These are phyloP conservation scores for Archocentrus centrarchus DNA, from an alignment of 2,113 vertebrate species.

Conservation along the genomic window DNA sequence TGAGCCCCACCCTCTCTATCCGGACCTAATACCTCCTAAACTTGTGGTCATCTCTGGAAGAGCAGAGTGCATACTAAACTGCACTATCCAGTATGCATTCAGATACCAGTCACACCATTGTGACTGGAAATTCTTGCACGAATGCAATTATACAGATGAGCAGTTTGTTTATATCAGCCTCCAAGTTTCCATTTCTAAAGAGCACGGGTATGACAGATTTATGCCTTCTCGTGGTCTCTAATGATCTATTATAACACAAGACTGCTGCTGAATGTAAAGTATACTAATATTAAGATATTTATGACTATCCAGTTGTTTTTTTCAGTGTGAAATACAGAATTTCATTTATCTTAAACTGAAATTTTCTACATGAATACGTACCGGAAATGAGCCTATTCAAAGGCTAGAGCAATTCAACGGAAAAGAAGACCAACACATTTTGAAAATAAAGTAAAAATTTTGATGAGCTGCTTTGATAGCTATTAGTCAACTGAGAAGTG, in stretches of 20 bases:
- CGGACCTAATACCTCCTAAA: constrained; percentile 16
- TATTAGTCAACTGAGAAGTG: constrained; percentile 45
- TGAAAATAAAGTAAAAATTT: constrained; percentile 53
- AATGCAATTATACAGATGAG: constrained; percentile 36
- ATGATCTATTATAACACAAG: constrained; percentile 5
- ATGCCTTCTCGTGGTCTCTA: not conserved
- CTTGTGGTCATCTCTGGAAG: constrained; percentile 24
- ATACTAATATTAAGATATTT: constrained; percentile 35
- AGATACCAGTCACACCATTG: constrained; percentile 15
- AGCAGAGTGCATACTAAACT: not conserved
- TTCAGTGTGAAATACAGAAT: constrained; percentile 27
- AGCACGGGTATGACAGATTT: not conserved
- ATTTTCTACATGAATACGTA: constrained; percentile 57
- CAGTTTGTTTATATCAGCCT: constrained; percentile 17
- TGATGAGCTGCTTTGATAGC: constrained; percentile 57
- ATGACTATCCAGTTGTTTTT: constrained; percentile 19
- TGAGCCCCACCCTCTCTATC: constrained; percentile 50
- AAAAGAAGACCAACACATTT: constrained; percentile 26
- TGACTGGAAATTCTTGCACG: constrained; percentile 1
- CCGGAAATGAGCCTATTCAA: constrained; percentile 46
- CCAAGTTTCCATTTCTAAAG: constrained; percentile 25
- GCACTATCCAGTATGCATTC: not conserved
- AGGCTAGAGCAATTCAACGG: constrained; percentile 38
- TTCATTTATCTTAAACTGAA: constrained; percentile 47
- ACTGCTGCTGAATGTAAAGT: constrained; percentile 23